phyloP scores from a whole-genome alignment of 2,888 invertebrate species.

The Tiliacea aurago region DNA sequence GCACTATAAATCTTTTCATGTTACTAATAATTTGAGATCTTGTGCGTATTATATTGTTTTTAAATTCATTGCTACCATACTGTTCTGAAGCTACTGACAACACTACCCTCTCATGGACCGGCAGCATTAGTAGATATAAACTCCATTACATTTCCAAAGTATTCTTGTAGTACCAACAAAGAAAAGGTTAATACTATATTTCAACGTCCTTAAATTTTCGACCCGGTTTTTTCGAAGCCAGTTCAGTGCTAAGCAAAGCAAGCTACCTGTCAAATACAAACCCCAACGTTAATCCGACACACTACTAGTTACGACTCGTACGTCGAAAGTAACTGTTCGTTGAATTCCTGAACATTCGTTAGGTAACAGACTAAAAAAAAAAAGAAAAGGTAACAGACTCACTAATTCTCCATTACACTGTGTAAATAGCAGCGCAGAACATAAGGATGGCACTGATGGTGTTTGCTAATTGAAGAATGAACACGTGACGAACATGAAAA shows the following conservation, averaged over 20 bases:
- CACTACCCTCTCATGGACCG: no score
- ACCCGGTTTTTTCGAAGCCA: no score
- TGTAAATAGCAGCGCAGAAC: background rate
- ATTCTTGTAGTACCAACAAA: background rate
- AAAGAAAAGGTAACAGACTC: background rate
- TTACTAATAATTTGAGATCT: no score
- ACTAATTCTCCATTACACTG: constrained; percentile 9
- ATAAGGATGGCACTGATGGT: constrained; percentile 7
- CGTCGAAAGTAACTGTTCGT: background rate
- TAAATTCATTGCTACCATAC: no score
- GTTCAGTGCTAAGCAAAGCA: background rate
- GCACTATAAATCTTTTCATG: no score
- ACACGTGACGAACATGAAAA: background rate
- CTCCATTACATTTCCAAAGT: background rate
- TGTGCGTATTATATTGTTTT: no score
- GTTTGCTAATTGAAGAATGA: background rate
- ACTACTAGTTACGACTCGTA: background rate
- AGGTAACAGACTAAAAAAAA: background rate
- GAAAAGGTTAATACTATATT: background rate
- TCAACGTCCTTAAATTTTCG: background rate
- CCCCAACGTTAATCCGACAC: constrained; percentile 31
- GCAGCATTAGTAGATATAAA: no score
- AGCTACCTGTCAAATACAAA: background rate
- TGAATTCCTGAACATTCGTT: background rate
- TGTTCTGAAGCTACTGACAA: no score